Base-by-base conservation (phyloP, 2,888 invertebrate species). In the Drosophila pseudotakahashii region DNA sequence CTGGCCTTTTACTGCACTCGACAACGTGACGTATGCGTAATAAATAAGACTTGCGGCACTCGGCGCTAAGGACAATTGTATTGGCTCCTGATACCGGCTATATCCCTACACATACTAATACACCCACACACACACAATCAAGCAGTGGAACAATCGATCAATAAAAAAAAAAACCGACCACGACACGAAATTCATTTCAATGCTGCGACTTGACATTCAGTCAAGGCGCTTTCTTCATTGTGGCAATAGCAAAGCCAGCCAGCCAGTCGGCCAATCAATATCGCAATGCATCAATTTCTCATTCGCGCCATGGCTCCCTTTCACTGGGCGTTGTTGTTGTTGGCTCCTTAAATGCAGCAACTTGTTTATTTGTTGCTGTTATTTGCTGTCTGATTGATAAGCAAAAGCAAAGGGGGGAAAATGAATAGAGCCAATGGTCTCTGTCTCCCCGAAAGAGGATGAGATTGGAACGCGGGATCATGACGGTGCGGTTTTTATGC, bases 11-110 rank as follows among this genome's bases (percentile, higher is more conserved):
- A 7, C 13, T 4, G 9, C 16, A 53, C 23, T 9, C 32, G 79
- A 61, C 77, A 81, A 87, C 75, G 79, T 71, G 79, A 50, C 88
- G 82, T 87, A 82, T 82, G 79, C 79, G 82, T 84, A 87, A 87
- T 81, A 84, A 87, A 81, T 75, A 68, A 58, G 77, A 73, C 72
- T 74, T 30, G 54, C 52, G 68, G 32, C 54, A 48, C 32, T 68
- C 61, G 41, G 61, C 60, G 81, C 74, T 86, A 83, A 78, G 79
- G 88, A 66, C 81, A 81, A 69, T 73, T 55, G 75, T 64, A 60
- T 39, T 71, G 57, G 64, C 45, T 54, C 64, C 70, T 69, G 81
- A 69, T 67, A 81, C 74, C 81, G 82, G 77, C 68, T 54, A 42
- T 42, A 42, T 42, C 19, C 30, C 47, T n/a, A 30, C 23, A 50